A percentile compares a stretch with the other conserved stretches of the same genome.
phyloP scores from a whole-genome alignment of 2,113 vertebrate genomes.

The Dolichotis patagonum region DNA sequence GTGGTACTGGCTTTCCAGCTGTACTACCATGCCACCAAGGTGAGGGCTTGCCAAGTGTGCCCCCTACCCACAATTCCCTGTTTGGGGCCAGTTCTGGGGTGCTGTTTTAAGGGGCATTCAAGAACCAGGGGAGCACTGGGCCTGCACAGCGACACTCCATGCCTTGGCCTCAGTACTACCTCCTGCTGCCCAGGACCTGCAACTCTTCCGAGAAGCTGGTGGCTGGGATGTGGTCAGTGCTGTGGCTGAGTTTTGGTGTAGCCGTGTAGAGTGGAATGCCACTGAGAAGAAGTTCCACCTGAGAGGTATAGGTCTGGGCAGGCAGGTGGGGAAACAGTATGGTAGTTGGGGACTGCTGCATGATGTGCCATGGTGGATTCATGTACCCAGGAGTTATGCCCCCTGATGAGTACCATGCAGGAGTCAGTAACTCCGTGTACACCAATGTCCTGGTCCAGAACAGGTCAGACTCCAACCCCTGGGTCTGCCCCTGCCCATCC shows the following conservation, averaged over 20 bases:
- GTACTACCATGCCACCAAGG: constrained; percentile 92
- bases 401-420: constrained; percentile 93
- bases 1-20: constrained; percentile 93
- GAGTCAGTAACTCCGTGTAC: constrained; percentile 94
- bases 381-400: constrained; percentile 93
- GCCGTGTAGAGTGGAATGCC: constrained; percentile 91
- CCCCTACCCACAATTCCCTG: accelerated
- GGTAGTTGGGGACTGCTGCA: not conserved
- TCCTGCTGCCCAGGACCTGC: constrained; percentile 88
- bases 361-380: not conserved
- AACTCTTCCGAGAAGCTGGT: constrained; percentile 89
- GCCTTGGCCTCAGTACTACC: accelerated
- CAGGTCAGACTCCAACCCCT: constrained; percentile 85
- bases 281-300: constrained; percentile 92
- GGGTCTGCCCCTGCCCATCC: not conserved
- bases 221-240: constrained; percentile 92
- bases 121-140: not conserved
- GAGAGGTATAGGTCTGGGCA: constrained; percentile 83
- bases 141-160: accelerated
- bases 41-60: constrained; percentile 36
- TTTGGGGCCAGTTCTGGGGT: not conserved
- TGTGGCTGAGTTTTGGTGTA: constrained; percentile 96
- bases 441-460: constrained; percentile 93
- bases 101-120: no score
- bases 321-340: not conserved